Percentiles rank a stretch among this genome's conserved stretches.
Evolutionary conservation across 1,140 invertebrate genomes (phyloP).

Genomic region (Odontomachus brunneus): DNA sequence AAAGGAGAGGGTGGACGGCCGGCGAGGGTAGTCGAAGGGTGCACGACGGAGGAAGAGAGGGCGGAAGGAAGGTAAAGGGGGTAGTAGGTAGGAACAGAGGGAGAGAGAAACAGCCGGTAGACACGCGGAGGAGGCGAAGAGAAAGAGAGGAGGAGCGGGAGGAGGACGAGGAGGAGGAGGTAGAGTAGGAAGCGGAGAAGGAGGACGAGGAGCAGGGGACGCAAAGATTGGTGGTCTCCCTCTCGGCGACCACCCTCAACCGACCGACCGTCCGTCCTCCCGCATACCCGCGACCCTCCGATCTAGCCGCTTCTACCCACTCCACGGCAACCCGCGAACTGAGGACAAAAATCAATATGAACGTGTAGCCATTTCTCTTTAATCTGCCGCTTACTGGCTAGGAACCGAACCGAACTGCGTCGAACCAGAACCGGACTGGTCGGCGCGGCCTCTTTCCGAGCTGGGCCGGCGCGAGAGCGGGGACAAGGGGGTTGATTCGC

Average conservation of each 20-base stretch:
- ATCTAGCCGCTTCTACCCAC: constrained; percentile 68
- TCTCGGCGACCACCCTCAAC: constrained; percentile 77
- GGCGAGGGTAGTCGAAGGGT: constrained; percentile 37
- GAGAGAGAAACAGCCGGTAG: constrained; percentile 37
- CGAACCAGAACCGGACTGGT: constrained; percentile 76
- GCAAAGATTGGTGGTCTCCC: constrained; percentile 83
- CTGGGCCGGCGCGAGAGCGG: constrained; percentile 48
- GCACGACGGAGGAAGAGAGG: constrained; percentile 50
- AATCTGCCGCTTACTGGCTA: constrained; percentile 84
- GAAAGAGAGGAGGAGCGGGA: constrained; percentile 13
- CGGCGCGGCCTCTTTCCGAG: constrained; percentile 57
- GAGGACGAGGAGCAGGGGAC: constrained; percentile 67
- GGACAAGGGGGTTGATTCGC: constrained; percentile 18
- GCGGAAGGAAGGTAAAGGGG: constrained; percentile 54
- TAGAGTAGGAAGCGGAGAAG: constrained; percentile 44
- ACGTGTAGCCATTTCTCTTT: constrained; percentile 86
- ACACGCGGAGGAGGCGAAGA: background rate
- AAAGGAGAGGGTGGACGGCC: constrained; percentile 44
- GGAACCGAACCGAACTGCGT: constrained; percentile 79
- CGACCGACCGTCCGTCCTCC: constrained; percentile 74
- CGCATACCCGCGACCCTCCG: constrained; percentile 75
- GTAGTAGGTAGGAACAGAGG: constrained; percentile 43
- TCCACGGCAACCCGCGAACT: constrained; percentile 76
- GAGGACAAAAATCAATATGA: constrained; percentile 86
- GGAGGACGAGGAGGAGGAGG: background rate